Base-by-base conservation (phyloP, 2,113 vertebrate genomes). In the Coregonus clupeaformis region DNA sequence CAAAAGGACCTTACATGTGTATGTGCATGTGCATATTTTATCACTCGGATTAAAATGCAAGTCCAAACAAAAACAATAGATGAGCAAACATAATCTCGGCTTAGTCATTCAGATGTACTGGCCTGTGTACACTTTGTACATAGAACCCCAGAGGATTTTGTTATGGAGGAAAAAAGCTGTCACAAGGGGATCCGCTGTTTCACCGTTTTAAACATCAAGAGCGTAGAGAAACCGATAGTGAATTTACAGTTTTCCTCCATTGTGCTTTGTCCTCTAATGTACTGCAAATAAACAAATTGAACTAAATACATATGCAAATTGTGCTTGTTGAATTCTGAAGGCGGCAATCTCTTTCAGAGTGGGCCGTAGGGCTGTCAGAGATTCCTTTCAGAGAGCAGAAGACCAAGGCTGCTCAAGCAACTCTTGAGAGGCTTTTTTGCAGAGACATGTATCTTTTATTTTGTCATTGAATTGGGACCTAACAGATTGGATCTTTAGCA, bases 21-120 rank as follows among this genome's bases (percentile, higher is more conserved):
- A 62, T 62, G 60, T 62, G 22, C 5, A 42, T 42, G 29, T 68
- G 67, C 67, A 45, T 47, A 47, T 68, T 68, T 68, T 24, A 68
- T 14, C 32, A 42, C 20, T 22, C 4, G 18, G 77, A 80, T 83
- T 74, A 80, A 87, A 85, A 83, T 68, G 76, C 36, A 74, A 82
- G 69, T 72, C 73, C 78, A 86, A 84, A 83, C 66, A 75, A 77
- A 80, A 81, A 76, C 76, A 69, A 62, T 2, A 18, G 52, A 79
- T 82, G 72, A 75, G 80, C 74, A 68, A 29, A 87, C 81, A 80
- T 83, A 85, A 88, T 84, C 81, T 78, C 72, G 80, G 75, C 74
- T 84, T 74, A 72, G 80, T 82, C 67, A 68, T 22, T 29, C 32
- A 14, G 4, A 47, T 47, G 76, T 77, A 77, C 78, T 68, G 57